Evolutionary conservation across 2,113 vertebrate species (phyloP).

Genomic region (Platysternon megacephalum): DNA sequence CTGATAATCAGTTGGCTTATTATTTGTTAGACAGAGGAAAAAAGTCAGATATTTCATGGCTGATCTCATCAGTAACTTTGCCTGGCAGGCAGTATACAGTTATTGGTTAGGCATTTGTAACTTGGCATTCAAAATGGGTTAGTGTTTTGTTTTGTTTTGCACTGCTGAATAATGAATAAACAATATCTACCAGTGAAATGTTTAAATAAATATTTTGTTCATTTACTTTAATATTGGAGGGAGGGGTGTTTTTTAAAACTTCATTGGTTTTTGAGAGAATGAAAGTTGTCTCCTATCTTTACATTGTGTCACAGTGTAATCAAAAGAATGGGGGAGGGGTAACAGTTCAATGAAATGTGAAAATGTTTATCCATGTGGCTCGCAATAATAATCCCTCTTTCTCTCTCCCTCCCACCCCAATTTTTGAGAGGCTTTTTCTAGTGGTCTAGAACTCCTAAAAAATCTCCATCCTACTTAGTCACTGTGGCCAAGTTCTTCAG

Average conservation of each 20-base stretch:
- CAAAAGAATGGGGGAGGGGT: not conserved
- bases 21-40: not conserved
- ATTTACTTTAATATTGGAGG: not conserved
- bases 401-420: too few species aligned
- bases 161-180: not conserved
- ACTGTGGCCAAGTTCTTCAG: not conserved
- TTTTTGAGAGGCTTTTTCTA: not conserved
- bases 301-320: not conserved
- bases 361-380: not conserved
- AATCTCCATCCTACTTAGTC: not conserved
- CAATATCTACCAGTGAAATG: not conserved
- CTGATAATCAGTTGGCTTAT: not conserved
- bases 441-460: not conserved
- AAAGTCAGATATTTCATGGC: not conserved
- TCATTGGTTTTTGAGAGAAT: not conserved
- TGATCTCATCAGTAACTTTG: not conserved
- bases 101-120: not conserved
- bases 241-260: not conserved
- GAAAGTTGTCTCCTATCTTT: not conserved
- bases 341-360: not conserved
- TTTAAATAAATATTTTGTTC: not conserved
- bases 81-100: not conserved
- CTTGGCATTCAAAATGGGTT: not conserved
- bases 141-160: not conserved
- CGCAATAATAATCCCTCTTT: not conserved